Evolutionary conservation across 1,140 invertebrate species (phyloP).

Genomic region (Drosophila busckii): DNA sequence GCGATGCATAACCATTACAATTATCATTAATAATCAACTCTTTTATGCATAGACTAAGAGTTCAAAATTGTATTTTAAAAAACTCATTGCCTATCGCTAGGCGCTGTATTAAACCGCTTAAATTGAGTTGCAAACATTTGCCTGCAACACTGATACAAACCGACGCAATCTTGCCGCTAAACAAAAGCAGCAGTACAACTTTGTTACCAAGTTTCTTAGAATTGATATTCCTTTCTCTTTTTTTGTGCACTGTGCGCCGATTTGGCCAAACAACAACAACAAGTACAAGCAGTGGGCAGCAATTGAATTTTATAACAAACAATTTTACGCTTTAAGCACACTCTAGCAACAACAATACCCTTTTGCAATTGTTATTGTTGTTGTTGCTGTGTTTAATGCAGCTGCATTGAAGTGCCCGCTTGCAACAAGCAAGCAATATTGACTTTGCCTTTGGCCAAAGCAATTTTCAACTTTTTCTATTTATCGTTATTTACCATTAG

Average conservation of each 20-base stretch:
- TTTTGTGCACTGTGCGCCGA: conserved; percentile 51
- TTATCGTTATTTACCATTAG: conserved; percentile 75
- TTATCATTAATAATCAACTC: too few species aligned
- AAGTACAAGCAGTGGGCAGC: conserved; percentile 22
- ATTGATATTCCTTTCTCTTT: conserved; percentile 15
- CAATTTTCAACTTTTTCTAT: conserved; percentile 60
- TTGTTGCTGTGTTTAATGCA: conserved; percentile 16
- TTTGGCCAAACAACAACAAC: conserved; percentile 23
- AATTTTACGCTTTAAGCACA: conserved; percentile 75
- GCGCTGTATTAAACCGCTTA: neutral
- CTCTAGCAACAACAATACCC: conserved; percentile 34
- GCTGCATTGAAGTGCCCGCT: conserved; percentile 40
- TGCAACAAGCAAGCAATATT: conserved; percentile 46
- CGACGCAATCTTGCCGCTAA: conserved; percentile 46
- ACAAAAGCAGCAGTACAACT: conserved; percentile 52
- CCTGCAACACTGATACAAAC: conserved; percentile 19
- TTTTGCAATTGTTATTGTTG: conserved; percentile 34
- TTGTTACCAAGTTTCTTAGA: conserved; percentile 40
- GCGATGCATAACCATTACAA: too few species aligned
- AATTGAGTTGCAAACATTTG: conserved; percentile 4
- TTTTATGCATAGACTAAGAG: too few species aligned
- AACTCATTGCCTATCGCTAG: neutral
- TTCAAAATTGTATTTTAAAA: too few species aligned
- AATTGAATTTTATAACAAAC: conserved; percentile 76
- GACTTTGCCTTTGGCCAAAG: conserved; percentile 67